Evolutionary conservation across 1,140 invertebrate species (phyloP), one percentile per base, ranked within the genome.

Genomic region (Eumaeus atala): DNA sequence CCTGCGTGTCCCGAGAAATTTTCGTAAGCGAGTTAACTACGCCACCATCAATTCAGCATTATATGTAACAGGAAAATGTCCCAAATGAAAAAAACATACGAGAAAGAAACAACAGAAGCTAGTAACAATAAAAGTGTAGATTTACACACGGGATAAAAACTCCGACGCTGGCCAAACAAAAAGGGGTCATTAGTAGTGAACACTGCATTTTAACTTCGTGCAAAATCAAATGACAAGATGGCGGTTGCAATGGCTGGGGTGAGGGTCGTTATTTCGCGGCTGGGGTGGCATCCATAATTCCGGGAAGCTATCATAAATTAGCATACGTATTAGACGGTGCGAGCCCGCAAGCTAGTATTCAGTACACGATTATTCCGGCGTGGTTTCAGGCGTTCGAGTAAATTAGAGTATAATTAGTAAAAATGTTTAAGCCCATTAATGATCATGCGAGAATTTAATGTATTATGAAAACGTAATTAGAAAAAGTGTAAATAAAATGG

Each of bases 281-380:
- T 59, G 56, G 63, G 62, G 74, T 73, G 76, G 83, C 79, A 81
- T 81, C 77, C 77, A 84, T 82, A 80, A 83, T 80, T 80, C 79
- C 65, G 49, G 57, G 63, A 61, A 61, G 78, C 74, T 72, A 74
- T 75, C 74, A 74, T 82, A 75, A 83, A 85, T 85, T 85, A 78
- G 77, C 77, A 83, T 81, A 82, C 71, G 76, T 81, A 81, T 85
- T 85, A 80, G 77, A 84, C 73, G 16, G 17, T 51, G 9, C 49
- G 11, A 18, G 14, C 75, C 58, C 62, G 52, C 48, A 51, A 51
- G 52, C 60, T 51, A 59, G 62, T 64, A 75, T 69, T 66, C 73
- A 79, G 72, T 35, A 54, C 52, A 56, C 51, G 61, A 72, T 28
- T 28, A 28, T 66, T 67, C 56, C 50, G 48, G 38, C 6, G 56